A percentile compares a stretch with the other conserved stretches of the same genome.
Conservation (phyloP, 2,113 vertebrate genomes). For the Tiliqua scincoides region DNA sequence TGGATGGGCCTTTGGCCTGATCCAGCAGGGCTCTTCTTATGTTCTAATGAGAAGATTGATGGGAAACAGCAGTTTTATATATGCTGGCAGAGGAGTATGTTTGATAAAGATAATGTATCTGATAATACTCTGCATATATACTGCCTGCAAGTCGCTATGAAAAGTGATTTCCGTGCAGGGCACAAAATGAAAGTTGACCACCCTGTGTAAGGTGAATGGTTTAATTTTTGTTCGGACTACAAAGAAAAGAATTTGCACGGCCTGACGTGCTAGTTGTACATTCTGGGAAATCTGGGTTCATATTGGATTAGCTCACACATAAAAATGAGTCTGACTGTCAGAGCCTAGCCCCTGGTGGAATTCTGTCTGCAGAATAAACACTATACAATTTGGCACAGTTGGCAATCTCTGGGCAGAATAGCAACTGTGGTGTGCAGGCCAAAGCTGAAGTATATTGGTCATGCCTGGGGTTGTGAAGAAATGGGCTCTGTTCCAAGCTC, state of each 20-base stretch:
- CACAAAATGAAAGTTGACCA: neutral
- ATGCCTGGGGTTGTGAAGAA: neutral
- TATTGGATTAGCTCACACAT: constrained; percentile 47
- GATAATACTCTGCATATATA: neutral
- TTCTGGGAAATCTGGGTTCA: constrained; percentile 48
- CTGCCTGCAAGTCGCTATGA: neutral
- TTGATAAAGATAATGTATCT: constrained; percentile 5
- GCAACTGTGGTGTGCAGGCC: neutral
- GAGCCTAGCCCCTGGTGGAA: constrained; percentile 31
- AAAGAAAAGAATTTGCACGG: constrained; percentile 13
- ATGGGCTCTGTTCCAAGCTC: constrained; percentile 18
- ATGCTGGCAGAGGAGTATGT: neutral
- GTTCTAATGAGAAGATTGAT: neutral
- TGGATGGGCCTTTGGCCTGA: no score
- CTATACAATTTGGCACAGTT: neutral
- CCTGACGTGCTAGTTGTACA: constrained; percentile 12
- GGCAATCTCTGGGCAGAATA: neutral
- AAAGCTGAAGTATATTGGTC: neutral
- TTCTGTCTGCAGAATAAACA: constrained; percentile 28
- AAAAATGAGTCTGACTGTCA: constrained; percentile 47
- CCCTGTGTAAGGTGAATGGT: constrained; percentile 13
- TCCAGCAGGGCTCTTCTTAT: no score
- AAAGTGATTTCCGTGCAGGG: constrained; percentile 10
- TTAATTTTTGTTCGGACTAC: constrained; percentile 41
- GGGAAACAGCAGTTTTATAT: neutral